phyloP scores from a whole-genome alignment of 2,888 invertebrate genomes.

The Dryomyza anilis region DNA sequence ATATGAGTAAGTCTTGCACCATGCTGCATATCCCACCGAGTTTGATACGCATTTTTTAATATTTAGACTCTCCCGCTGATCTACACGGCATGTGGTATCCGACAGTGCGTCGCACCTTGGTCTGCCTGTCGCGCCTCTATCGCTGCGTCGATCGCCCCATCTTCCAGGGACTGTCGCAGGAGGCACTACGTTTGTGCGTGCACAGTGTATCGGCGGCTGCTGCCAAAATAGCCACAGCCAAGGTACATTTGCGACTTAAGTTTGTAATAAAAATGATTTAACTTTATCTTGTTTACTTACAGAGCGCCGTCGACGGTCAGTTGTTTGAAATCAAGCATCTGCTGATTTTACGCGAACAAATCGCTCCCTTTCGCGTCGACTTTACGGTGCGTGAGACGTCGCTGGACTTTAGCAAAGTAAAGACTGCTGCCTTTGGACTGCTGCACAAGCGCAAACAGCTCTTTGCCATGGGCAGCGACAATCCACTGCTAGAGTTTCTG shows the following conservation, averaged over 20 bases:
- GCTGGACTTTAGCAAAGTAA: conserved; percentile 91
- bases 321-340: conserved; percentile 98
- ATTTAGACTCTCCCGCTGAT: conserved; percentile 83
- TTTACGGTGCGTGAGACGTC: conserved; percentile 91
- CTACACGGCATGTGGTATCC: conserved; percentile 99
- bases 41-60: neutral
- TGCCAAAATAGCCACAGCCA: conserved; percentile 75
- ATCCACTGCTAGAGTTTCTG: conserved; percentile 90
- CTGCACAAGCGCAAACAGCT: conserved; percentile 81
- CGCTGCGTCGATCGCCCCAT: conserved; percentile 93
- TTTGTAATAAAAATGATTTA: no score
- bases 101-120: conserved; percentile 90
- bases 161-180: conserved; percentile 96
- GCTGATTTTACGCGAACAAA: conserved; percentile 94
- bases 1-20: conserved; percentile 50
- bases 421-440: conserved; percentile 79
- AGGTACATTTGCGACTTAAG: conserved; percentile 59
- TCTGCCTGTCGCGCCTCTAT: conserved; percentile 86
- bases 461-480: conserved; percentile 85
- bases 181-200: conserved; percentile 90
- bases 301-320: conserved; percentile 87
- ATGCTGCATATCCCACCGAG: neutral
- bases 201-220: conserved; percentile 86
- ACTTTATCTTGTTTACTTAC: conserved; percentile 39
- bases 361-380: conserved; percentile 96